Evolutionary conservation across 2,888 invertebrate genomes (phyloP).

Genomic region (Eudasyphora cyanicolor): DNA sequence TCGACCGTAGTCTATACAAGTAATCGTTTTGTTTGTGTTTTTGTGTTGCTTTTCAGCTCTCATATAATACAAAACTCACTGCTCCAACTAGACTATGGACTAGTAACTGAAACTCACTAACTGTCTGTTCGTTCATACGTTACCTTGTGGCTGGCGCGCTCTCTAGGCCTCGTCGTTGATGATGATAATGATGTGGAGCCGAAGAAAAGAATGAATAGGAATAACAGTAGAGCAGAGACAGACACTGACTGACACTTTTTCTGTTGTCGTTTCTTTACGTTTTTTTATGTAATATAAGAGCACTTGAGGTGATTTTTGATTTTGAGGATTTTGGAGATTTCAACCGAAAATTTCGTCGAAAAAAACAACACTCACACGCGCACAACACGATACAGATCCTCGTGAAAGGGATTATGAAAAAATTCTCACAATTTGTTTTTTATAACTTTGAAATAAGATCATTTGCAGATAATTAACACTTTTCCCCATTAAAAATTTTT

Average conservation of each 20-base stretch:
- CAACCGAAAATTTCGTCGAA: background rate
- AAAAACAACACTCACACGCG: slow-evolving; percentile 2
- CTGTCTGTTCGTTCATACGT: background rate
- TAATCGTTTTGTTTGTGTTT: background rate
- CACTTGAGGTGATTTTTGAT: slow-evolving; percentile 67
- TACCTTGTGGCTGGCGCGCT: background rate
- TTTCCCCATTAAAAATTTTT: background rate
- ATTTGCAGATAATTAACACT: background rate
- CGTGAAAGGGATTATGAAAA: slow-evolving; percentile 71
- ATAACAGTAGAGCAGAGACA: too few relatives aligned
- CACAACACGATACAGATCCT: slow-evolving; percentile 76
- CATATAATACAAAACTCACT: too few relatives aligned
- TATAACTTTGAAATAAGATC: slow-evolving; percentile 5
- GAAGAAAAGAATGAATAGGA: slow-evolving; percentile 21
- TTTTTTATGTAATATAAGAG: slow-evolving; percentile 69
- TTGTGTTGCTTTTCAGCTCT: too few relatives aligned
- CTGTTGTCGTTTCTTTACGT: slow-evolving; percentile 14
- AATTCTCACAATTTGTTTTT: slow-evolving; percentile 50
- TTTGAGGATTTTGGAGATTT: slow-evolving; percentile 6
- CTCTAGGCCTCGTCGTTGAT: background rate
- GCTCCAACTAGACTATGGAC: background rate
- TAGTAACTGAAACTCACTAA: background rate
- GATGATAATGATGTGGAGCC: slow-evolving; percentile 10
- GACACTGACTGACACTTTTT: slow-evolving; percentile 6
- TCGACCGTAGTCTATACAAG: too few relatives aligned